Evolutionary conservation across 2,113 vertebrate species (phyloP), one percentile per base, ranked within the genome.

Genomic region (Melierax canorus): DNA sequence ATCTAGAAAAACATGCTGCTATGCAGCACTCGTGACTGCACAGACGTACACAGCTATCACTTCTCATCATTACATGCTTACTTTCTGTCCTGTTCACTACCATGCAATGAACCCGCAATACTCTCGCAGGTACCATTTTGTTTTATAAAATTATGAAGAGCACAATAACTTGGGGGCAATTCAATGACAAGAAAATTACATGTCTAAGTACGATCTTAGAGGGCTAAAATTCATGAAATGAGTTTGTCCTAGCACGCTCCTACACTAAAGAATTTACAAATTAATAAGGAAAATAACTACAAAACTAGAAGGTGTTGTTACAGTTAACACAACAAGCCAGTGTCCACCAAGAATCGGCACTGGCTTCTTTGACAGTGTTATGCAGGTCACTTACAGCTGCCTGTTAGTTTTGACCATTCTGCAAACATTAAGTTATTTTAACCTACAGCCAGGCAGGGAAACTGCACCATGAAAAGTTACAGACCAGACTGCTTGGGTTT

Each of bases 51-150:
- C 2, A 2, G 79, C 24, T 43, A 67, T 9, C 29, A 5, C 30
- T 27, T 53, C 48, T 51, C 62, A 46, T 9, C 26, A 21, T 7
- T 12, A 19, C 43, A 12, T 2, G 5, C 19, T 27, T 11, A 4
- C 27, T 9, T 39, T 21, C 22, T 30, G 24, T 14, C 45, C 59
- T n/a, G 38, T 21, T 60, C 32, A 5, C 11, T 18, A 8, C 1
- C 60, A 34, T 9, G 7, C 13, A 2, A 41, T 3, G 15, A 36
- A 41, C 30, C 10, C 4, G 0, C n/a, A 34, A n/a, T 4, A 36
- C 27, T 23, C 62, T 30, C 4, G 12, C 17, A 19, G 39, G 15
- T 5, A 36, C 34, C 39, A 34, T 11, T 38, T 22, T 30, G 36
- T 11, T 12, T 27, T 26, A 39, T 15, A n/a, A 58, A n/a, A 36